These are phyloP conservation scores for Pelosia muscerda DNA, from an alignment of 2,888 invertebrate species.

Conservation along the genomic window DNA sequence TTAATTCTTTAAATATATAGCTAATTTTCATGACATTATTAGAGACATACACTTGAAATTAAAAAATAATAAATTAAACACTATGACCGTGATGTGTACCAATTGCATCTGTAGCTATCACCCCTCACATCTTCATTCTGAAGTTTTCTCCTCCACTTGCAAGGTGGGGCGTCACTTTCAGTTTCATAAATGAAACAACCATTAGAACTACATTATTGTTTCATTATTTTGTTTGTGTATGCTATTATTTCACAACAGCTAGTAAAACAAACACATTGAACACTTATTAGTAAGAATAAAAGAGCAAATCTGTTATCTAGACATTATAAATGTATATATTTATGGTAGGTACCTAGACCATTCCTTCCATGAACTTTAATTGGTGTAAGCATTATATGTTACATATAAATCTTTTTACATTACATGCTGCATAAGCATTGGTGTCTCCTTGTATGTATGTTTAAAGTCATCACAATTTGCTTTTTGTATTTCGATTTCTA, in stretches of 20 bases:
- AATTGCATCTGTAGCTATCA: too few species aligned
- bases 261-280: slow-evolving; percentile 9
- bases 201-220: slow-evolving; percentile 7
- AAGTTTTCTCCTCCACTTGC: too few species aligned
- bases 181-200: slow-evolving; percentile 3
- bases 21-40: too few species aligned
- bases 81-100: too few species aligned
- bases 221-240: slow-evolving; percentile 1
- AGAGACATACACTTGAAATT: background rate
- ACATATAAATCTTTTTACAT: background rate
- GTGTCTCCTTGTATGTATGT: slow-evolving; percentile 5
- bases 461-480: slow-evolving; percentile 8
- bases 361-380: background rate
- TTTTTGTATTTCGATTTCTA: background rate
- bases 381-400: slow-evolving; percentile 3
- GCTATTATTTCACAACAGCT: slow-evolving; percentile 1
- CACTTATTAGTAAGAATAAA: background rate
- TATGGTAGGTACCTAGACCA: background rate
- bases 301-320: slow-evolving; percentile 9
- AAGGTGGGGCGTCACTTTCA: too few species aligned
- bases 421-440: slow-evolving; percentile 8
- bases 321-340: slow-evolving; percentile 1
- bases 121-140: too few species aligned
- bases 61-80: background rate
- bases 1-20: background rate